Percentiles rank a stretch among this genome's conserved stretches.
Conservation (phyloP, 2,888 invertebrate species). For the Morpho achilles region DNA sequence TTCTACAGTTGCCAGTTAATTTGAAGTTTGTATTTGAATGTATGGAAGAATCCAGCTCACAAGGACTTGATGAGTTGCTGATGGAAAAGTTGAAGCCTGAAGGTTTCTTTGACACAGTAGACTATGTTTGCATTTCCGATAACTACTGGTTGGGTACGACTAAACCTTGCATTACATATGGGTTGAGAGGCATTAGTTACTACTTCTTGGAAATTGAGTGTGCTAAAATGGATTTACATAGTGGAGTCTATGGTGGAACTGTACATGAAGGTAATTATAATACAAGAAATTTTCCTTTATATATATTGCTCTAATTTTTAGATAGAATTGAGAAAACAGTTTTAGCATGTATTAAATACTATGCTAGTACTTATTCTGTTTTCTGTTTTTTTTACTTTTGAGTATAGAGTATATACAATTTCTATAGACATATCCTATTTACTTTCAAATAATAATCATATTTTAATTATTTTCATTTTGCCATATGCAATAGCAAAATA, state of each 20-base stretch:
- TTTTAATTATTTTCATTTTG: too few relatives aligned
- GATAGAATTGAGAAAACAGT: too few relatives aligned
- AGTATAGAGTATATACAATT: too few relatives aligned
- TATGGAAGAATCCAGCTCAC: conserved; percentile 99
- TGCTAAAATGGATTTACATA: conserved; percentile 95
- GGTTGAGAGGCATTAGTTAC: conserved; percentile 95
- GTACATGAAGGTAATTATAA: conserved; percentile 82
- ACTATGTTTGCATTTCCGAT: conserved; percentile 98
- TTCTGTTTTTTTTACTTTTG: too few relatives aligned
- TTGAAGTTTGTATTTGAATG: conserved; percentile 96
- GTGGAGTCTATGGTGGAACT: conserved; percentile 96
- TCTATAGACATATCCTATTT: too few relatives aligned
- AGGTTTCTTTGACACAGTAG: conserved; percentile 89
- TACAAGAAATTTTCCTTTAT: background rate
- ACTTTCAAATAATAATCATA: too few relatives aligned
- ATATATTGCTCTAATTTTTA: too few relatives aligned
- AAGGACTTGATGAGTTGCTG: conserved; percentile 94
- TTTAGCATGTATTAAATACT: too few relatives aligned
- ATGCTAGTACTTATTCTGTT: too few relatives aligned
- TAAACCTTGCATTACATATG: conserved; percentile 98
- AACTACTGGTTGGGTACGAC: conserved; percentile 98
- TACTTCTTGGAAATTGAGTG: conserved; percentile 93
- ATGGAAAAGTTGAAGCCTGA: conserved; percentile 75
- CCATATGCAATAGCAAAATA: too few relatives aligned
- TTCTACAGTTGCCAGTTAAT: conserved; percentile 82